These are phyloP conservation scores for Gavia stellata DNA, from an alignment of 2,113 vertebrate species.

Conservation along the genomic window DNA sequence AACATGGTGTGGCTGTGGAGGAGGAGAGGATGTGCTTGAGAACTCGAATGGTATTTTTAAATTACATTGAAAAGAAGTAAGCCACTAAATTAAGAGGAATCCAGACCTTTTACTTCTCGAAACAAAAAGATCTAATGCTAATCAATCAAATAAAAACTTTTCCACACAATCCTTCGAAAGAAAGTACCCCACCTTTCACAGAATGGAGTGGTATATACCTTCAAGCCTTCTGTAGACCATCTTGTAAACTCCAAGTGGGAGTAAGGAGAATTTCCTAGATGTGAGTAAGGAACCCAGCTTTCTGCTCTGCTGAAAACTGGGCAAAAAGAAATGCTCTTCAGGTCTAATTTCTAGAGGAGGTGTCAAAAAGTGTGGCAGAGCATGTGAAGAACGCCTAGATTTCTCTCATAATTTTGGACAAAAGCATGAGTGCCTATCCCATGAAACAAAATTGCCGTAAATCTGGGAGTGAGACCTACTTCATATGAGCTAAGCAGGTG, in stretches of 20 bases:
- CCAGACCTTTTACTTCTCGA: fast-evolving
- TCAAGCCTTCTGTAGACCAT: not conserved
- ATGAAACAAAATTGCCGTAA: not conserved
- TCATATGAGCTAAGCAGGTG: not conserved
- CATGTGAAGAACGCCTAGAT: not conserved
- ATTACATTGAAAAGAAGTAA: not conserved
- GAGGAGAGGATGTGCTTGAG: not conserved
- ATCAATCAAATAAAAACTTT: not conserved
- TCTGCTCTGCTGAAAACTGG: not conserved
- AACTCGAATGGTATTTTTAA: not conserved
- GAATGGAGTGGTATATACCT: not conserved
- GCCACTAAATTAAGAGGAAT: not conserved
- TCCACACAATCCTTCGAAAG: not conserved
- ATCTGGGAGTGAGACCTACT: not conserved
- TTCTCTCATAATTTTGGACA: not conserved
- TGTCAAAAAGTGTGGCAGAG: not conserved
- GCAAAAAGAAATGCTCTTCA: not conserved
- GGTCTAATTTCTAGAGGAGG: not conserved
- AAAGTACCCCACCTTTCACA: not conserved
- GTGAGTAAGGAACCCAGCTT: not conserved
- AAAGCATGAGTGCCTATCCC: not conserved
- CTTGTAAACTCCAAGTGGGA: not conserved
- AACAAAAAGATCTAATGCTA: not conserved
- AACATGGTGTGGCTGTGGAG: not conserved
- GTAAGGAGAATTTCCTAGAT: not conserved